Conservation (phyloP, 2,888 invertebrate species). For the Bedellia somnulentella region DNA sequence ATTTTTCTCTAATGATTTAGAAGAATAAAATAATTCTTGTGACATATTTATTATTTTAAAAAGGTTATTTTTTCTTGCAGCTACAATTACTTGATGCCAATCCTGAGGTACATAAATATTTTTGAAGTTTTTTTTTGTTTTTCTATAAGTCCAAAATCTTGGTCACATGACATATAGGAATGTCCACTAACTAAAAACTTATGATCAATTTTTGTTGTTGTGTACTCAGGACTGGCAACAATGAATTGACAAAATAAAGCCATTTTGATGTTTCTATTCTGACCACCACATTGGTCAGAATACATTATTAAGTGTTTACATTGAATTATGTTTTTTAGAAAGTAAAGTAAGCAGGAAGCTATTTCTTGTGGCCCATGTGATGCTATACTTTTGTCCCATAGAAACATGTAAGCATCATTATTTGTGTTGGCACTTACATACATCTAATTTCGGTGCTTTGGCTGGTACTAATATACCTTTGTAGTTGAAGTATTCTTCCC, state of each 20-base stretch:
- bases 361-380: too few species aligned
- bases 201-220: neutral
- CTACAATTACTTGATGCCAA: neutral
- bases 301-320: too few species aligned
- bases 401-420: too few species aligned
- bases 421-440: too few species aligned
- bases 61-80: neutral
- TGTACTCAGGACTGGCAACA: neutral
- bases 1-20: neutral
- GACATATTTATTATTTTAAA: neutral
- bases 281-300: constrained; percentile 1
- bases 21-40: neutral
- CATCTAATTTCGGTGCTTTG: too few species aligned
- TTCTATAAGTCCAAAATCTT: neutral
- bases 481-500: too few species aligned
- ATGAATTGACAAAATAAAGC: neutral
- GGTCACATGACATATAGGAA: neutral
- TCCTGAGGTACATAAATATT: neutral
- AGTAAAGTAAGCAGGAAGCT: too few species aligned
- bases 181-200: neutral
- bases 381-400: too few species aligned
- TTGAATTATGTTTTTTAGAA: too few species aligned
- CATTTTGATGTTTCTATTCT: constrained; percentile 1
- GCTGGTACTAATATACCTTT: too few species aligned
- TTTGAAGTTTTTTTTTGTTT: neutral